Conservation (phyloP, 2,888 invertebrate genomes). For the Nemotelus pantherinus region DNA sequence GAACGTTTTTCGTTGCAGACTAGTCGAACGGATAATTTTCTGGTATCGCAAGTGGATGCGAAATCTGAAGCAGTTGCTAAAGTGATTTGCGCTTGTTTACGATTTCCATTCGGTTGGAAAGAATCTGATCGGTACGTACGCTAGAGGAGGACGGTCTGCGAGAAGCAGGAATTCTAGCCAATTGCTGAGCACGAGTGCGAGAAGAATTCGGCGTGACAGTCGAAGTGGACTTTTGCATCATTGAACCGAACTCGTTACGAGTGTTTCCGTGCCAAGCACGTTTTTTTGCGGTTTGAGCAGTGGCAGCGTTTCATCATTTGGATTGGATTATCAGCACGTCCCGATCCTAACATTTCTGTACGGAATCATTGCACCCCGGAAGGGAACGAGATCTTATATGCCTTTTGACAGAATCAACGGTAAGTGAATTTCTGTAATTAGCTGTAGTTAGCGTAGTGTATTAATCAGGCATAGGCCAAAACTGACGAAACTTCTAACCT, state of each 20-base stretch:
- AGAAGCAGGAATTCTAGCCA: no score
- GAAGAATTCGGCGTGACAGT: not conserved
- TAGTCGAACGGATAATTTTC: not conserved
- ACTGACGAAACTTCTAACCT: not conserved
- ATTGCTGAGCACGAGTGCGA: not conserved
- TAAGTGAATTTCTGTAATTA: constrained; percentile 66
- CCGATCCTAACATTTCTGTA: constrained; percentile 56
- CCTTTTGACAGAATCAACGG: constrained; percentile 95
- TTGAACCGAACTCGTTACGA: not conserved
- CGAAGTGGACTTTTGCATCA: not conserved
- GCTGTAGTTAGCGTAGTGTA: not conserved
- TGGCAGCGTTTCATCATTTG: constrained; percentile 6
- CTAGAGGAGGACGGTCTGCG: not conserved
- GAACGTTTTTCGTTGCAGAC: constrained; percentile 16
- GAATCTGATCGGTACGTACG: not conserved
- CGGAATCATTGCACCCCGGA: constrained; percentile 62
- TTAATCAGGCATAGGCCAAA: not conserved
- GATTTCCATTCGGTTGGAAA: not conserved
- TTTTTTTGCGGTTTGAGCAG: constrained; percentile 11
- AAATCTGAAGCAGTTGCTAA: not conserved
- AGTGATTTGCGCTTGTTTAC: not conserved
- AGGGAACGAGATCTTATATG: constrained; percentile 81
- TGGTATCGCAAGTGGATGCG: not conserved
- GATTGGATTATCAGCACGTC: constrained; percentile 19
- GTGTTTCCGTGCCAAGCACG: constrained; percentile 12